Base-by-base conservation (phyloP, 2,797 vertebrate species). In the Myoxocephalus aenaeus region DNA sequence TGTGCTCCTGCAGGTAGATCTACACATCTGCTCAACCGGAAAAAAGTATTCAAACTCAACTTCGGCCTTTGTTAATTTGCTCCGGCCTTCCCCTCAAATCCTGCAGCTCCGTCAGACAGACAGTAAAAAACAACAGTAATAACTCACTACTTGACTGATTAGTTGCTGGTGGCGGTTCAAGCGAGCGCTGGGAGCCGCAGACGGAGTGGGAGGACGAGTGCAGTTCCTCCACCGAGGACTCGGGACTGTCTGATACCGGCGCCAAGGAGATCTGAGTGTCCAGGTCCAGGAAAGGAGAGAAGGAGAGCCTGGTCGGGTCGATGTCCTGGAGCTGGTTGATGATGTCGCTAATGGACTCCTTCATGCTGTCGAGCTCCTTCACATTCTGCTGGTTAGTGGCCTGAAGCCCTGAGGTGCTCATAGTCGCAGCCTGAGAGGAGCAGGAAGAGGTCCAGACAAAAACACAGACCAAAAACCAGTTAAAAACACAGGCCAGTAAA, bases 191-290 rank as follows among this genome's bases (percentile, higher is more conserved):
- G 38, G 95, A 95, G 74, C 93, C 92, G 1, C 90, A 90, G 75
- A 91, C 76, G 0, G 94, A 95, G 84, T 91, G 92, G 81, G 93
- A 92, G 75, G 94, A 87, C 13, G 94, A 96, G 88, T 87, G 92
- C 38, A 96, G 92, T 88, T 96, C 95, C 86, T 95, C 94, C 74
- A 96, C 90, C 0, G 95, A 96, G 0, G 95, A 95, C 83, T 96
- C 95, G 0, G 95, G 95, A 57, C 95, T 96, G 91, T 96, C 94
- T 14, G 95, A 96, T 86, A 95, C 91, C 0, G 94, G 94, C 0
- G 95, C 95, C 92, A 96, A 56, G 40, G 94, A 94, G 82, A 96
- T 95, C 91, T 95, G 95, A 40, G 95, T 95, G 90, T 96, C 95
- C 87, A 95, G 88, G 87, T 96, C 95, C 65, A 96, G 86, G 86